Conservation (phyloP, 64 coral and sea anemone species). For the Stichodactyla mertensii region DNA sequence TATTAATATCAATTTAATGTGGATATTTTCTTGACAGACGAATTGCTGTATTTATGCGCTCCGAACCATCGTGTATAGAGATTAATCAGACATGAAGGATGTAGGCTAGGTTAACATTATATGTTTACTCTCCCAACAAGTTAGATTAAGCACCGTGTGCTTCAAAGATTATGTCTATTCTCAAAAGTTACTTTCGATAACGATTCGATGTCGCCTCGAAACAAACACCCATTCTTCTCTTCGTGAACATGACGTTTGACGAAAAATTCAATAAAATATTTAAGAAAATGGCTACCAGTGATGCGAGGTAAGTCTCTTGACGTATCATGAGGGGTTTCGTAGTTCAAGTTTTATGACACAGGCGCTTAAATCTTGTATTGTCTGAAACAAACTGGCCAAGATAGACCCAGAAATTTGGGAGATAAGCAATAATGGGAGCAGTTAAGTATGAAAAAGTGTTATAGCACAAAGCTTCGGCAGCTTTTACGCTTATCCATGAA, state of each 20-base stretch:
- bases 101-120: slow-evolving; percentile 25
- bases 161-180: slow-evolving; percentile 28
- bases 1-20: slow-evolving; percentile 26
- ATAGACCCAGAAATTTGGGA: background rate
- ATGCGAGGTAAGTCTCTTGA: background rate
- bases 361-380: slow-evolving; percentile 27
- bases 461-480: slow-evolving; percentile 3
- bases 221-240: slow-evolving; percentile 9
- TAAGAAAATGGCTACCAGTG: background rate
- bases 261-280: slow-evolving; percentile 14
- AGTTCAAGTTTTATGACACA: slow-evolving; percentile 28
- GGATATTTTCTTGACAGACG: slow-evolving; percentile 15
- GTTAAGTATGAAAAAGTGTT: slow-evolving; percentile 11
- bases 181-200: slow-evolving; percentile 20
- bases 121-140: slow-evolving; percentile 31
- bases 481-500: slow-evolving; percentile 20
- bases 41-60: slow-evolving; percentile 27
- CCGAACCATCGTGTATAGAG: slow-evolving; percentile 13
- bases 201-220: background rate
- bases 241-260: slow-evolving; percentile 20
- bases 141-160: slow-evolving; percentile 22
- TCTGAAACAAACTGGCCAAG: slow-evolving; percentile 17
- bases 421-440: slow-evolving; percentile 33
- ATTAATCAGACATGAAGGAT: slow-evolving; percentile 17
- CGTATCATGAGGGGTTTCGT: background rate